Percentiles rank a stretch among this genome's conserved stretches.
These are phyloP conservation scores for Stomorhina lunata DNA, from an alignment of 2,888 invertebrate genomes.

Conservation along the genomic window DNA sequence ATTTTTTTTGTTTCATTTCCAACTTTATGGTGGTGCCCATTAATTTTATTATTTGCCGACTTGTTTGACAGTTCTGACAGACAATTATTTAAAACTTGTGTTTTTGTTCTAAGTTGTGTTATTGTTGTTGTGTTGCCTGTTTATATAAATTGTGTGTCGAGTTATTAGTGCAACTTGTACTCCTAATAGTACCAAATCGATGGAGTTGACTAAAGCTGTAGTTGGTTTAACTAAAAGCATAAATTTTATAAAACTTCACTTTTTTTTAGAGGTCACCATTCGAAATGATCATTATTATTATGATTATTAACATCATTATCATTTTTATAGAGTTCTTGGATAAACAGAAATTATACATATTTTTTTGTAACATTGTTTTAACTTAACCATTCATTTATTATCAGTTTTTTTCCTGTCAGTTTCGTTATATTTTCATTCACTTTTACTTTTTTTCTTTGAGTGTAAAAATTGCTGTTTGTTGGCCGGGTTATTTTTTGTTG, in stretches of 20 bases:
- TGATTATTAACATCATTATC: too few species aligned
- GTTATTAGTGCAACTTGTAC: slow-evolving; percentile 61
- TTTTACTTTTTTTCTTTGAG: slow-evolving; percentile 15
- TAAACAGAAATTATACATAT: too few species aligned
- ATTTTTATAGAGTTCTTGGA: too few species aligned
- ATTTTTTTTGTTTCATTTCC: slow-evolving; percentile 18
- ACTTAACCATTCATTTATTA: too few species aligned
- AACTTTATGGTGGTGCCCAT: slow-evolving; percentile 69
- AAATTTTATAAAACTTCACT: slow-evolving; percentile 60
- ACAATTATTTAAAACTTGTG: slow-evolving; percentile 80
- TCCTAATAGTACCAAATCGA: too few species aligned
- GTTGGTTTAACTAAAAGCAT: slow-evolving; percentile 50
- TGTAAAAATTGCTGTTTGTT: slow-evolving; percentile 50
- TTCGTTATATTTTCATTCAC: neutral
- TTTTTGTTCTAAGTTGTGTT: slow-evolving; percentile 71
- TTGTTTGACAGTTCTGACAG: slow-evolving; percentile 81
- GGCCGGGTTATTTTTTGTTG: neutral
- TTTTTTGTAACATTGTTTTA: too few species aligned
- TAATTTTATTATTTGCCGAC: slow-evolving; percentile 80
- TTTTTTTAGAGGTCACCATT: slow-evolving; percentile 63
- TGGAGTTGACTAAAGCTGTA: too few species aligned
- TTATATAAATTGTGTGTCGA: slow-evolving; percentile 49
- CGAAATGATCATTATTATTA: too few species aligned
- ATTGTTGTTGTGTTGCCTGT: neutral
- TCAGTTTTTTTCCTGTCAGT: too few species aligned